phyloP scores from a whole-genome alignment of 2,888 invertebrate species.

The Diachrysia chrysitis region DNA sequence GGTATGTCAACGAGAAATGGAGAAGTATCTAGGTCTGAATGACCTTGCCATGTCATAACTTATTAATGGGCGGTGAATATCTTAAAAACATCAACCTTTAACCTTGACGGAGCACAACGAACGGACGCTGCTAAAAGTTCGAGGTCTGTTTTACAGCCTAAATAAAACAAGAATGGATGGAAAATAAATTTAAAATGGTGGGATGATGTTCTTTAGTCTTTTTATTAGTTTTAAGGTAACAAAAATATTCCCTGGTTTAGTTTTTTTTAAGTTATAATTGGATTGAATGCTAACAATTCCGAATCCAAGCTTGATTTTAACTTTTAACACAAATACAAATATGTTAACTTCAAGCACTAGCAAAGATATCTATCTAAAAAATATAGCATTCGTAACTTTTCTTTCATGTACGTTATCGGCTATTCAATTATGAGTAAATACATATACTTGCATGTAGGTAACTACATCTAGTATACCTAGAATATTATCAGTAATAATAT shows the following conservation, averaged over 20 bases:
- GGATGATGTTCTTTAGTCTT: too few species aligned
- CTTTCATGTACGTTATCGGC: neutral
- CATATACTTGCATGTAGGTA: neutral
- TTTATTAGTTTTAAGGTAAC: too few species aligned
- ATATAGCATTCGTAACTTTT: neutral
- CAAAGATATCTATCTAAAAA: neutral
- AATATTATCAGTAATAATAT: conserved; percentile 28
- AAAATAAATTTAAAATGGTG: too few species aligned
- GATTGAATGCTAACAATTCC: too few species aligned
- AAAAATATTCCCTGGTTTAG: too few species aligned
- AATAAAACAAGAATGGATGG: neutral
- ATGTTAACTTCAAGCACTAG: too few species aligned
- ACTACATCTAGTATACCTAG: neutral
- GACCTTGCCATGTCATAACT: conserved; percentile 14
- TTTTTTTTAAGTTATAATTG: too few species aligned
- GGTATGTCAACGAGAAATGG: conserved; percentile 10
- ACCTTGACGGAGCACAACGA: neutral
- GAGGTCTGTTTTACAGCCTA: neutral
- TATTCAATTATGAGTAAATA: neutral
- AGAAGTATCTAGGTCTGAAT: conserved; percentile 1
- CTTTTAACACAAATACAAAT: too few species aligned
- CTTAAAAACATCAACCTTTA: neutral
- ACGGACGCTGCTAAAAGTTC: neutral
- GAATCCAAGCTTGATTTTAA: too few species aligned
- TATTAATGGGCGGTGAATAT: neutral